Evolutionary conservation across 2,888 invertebrate genomes (phyloP).

Genomic region (Ganaspis brasiliensis): DNA sequence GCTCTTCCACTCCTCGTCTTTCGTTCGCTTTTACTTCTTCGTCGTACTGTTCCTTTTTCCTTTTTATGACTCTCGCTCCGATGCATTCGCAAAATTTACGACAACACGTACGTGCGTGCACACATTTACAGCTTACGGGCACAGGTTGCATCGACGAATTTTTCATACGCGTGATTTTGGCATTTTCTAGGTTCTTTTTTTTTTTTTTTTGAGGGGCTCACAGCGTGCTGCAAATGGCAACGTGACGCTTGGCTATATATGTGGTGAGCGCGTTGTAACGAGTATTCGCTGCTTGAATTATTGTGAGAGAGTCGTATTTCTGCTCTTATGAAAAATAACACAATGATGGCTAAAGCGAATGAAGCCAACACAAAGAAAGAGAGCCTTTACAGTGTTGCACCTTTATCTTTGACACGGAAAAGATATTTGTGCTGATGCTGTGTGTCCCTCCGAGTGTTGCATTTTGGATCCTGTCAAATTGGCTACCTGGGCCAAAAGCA

Average conservation of each 20-base stretch:
- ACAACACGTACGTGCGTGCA: constrained; percentile 68
- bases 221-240: constrained; percentile 35
- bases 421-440: constrained; percentile 35
- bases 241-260: constrained; percentile 4
- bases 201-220: constrained; percentile 33
- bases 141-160: constrained; percentile 50
- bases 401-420: constrained; percentile 41
- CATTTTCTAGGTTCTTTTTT: constrained; percentile 30
- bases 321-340: constrained; percentile 37
- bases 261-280: constrained; percentile 10
- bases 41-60: constrained; percentile 56
- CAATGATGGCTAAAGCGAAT: constrained; percentile 33
- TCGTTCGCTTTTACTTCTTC: constrained; percentile 46
- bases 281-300: constrained; percentile 38
- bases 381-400: constrained; percentile 22
- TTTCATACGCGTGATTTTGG: constrained; percentile 59
- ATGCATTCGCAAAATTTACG: constrained; percentile 71
- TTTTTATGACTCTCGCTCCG: constrained; percentile 69
- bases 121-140: constrained; percentile 51
- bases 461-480: constrained; percentile 37
- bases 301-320: constrained; percentile 43
- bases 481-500: constrained; percentile 29
- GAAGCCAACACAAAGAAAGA: constrained; percentile 29
- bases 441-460: constrained; percentile 20
- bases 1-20: constrained; percentile 47